Evolutionary conservation across 1,140 invertebrate species (phyloP).

Genomic region (Euwallacea fornicatus): DNA sequence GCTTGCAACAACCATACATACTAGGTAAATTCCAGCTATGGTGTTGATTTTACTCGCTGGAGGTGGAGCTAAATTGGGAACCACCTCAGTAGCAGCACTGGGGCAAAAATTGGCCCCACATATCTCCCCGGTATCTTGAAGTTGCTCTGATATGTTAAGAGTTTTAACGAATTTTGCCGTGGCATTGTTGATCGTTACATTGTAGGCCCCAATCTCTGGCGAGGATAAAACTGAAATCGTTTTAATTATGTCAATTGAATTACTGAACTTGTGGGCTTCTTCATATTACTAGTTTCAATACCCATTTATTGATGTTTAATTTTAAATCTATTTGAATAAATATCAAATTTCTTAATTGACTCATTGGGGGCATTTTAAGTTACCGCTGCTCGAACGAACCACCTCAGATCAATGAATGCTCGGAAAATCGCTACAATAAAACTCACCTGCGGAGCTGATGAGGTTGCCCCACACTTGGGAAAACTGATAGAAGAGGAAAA

Average conservation of each 20-base stretch:
- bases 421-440: neutral
- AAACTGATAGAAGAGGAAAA: constrained; percentile 93
- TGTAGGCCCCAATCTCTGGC: constrained; percentile 47
- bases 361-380: too few species aligned
- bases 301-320: too few species aligned
- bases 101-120: constrained; percentile 81
- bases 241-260: neutral
- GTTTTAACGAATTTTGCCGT: constrained; percentile 27
- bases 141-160: neutral
- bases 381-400: too few species aligned
- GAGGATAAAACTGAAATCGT: constrained; percentile 54
- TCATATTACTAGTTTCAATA: too few species aligned
- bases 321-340: too few species aligned
- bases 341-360: too few species aligned
- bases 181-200: constrained; percentile 26
- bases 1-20: constrained; percentile 74
- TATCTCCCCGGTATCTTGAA: constrained; percentile 49
- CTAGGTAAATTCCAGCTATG: constrained; percentile 81
- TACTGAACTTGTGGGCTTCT: too few species aligned
- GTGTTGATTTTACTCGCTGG: constrained; percentile 71
- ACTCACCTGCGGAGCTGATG: constrained; percentile 79
- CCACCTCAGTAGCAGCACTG: constrained; percentile 49
- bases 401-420: too few species aligned
- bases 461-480: constrained; percentile 92
- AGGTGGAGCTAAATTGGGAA: constrained; percentile 69